These are phyloP conservation scores for Venturia canescens DNA, from an alignment of 1,140 invertebrate species.

Conservation along the genomic window DNA sequence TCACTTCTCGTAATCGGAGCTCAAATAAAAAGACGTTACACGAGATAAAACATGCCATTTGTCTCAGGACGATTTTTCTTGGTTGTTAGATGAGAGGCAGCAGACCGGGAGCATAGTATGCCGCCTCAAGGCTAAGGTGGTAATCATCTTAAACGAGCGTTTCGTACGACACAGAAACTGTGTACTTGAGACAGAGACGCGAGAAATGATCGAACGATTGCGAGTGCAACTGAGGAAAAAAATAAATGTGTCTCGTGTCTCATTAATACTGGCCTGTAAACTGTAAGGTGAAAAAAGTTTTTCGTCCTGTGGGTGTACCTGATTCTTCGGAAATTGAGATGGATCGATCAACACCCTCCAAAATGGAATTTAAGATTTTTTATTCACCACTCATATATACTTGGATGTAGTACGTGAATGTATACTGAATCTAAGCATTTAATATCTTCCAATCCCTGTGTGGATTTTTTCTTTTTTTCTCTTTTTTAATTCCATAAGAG, in stretches of 20 bases:
- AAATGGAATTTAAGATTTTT: conserved; percentile 5
- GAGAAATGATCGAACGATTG: conserved; percentile 6
- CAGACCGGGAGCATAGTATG: conserved; percentile 48
- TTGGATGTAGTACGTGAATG: not conserved
- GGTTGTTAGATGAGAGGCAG: not conserved
- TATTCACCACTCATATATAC: conserved; percentile 10
- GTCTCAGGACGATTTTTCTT: conserved; percentile 74
- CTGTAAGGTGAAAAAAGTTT: conserved; percentile 3
- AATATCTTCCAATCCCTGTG: not conserved
- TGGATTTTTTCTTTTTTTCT: conserved; percentile 43
- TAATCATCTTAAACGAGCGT: conserved; percentile 75
- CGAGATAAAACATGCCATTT: conserved; percentile 76
- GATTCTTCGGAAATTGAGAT: conserved; percentile 72
- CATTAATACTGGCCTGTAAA: conserved; percentile 1
- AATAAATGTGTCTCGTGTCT: not conserved
- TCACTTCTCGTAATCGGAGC: conserved; percentile 65
- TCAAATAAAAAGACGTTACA: conserved; percentile 74
- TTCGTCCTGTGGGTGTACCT: conserved; percentile 58
- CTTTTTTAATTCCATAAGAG: conserved; percentile 57
- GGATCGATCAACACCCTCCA: conserved; percentile 60
- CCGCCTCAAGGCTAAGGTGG: conserved; percentile 62
- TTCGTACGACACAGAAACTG: conserved; percentile 62
- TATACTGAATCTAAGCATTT: not conserved
- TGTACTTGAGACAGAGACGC: conserved; percentile 26
- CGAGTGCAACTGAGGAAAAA: not conserved